Base-by-base conservation (phyloP, 2,113 vertebrate species). In the Galemys pyrenaicus region DNA sequence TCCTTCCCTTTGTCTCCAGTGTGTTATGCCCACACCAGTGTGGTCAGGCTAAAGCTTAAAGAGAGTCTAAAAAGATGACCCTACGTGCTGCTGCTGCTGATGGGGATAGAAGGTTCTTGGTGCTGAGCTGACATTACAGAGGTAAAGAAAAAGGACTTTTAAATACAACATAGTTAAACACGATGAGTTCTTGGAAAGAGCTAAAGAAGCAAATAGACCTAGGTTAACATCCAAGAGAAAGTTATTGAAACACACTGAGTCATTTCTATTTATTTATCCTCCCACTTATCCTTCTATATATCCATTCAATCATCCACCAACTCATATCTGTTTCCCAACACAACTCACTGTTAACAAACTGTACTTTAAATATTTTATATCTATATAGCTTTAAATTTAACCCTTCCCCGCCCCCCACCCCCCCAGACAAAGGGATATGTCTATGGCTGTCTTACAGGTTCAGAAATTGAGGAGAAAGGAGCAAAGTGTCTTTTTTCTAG, bases 401-500 rank as follows among this genome's bases (percentile, higher is more conserved):
- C 26, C 35, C 19, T n/a, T n/a, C n/a, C n/a, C n/a, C n/a, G n/a
- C n/a, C n/a, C n/a, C n/a, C n/a, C n/a, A n/a, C 44, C 26, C 46
- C 80, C 28, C 71, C 11, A 81, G 46, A 83, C 9, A 22, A 26
- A 78, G 77, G 11, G 39, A 75, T 35, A n/a, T 67, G 32, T 81
- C 83, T 56, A 26, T 60, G 28, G 0, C 9, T n/a, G 65, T 70
- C 70, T 54, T n/a, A 46, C 41, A 87, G 2, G 9, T 32, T 11
- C 56, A 80, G 26, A 49, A 64, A 39, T 30, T 46, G n/a, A 73
- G 90, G 62, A 56, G 44, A 71, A 91, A 88, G 68, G 74, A 26
- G 73, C 30, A 65, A n/a, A 64, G 39, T 12, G 58, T 15, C 46
- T 35, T 75, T 58, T 41, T 35, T 74, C 35, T 12, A 30, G 17